Base-by-base conservation (phyloP, 1,140 invertebrate species). In the Lasioglossum baleicum region DNA sequence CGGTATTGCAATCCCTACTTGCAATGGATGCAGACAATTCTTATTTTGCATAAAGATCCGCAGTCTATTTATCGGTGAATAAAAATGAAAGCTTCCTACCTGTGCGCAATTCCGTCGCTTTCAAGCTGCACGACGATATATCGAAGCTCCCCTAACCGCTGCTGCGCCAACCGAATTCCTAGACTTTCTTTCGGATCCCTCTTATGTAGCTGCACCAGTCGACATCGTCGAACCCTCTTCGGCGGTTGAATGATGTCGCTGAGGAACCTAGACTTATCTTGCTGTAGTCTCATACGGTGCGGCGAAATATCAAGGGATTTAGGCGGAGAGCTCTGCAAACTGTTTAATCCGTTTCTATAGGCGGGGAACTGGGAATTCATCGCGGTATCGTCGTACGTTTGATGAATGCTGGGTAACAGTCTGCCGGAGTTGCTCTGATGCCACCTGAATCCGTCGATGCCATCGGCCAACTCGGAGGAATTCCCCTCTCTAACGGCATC, bases 91-190 rank as follows among this genome's bases (percentile, higher is more conserved):
- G 66, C 5, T 15, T 66, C 93, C 91, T 90, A 96, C 96, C 94
- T 96, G 83, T 97, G 95, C 64, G 97, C 97, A 85, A 97, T 96
- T 63, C 97, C 96, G 71, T 96, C 95, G 81, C 95, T 95, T 82
- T 97, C 97, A 56, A 98, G 94, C 88, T 97, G 96, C 4, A 97
- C 96, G 70, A 98, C 95, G 84, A 97, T 95, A 87, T 97, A 97
- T 20, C 96, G 94, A 67, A 96, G 95, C 90, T 96, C 95, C 79
- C 92, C 94, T 80, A 93, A 91, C 88, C 94, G 94, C 88, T 96
- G 95, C 75, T 95, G 95, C 5, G 95, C 95, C 75, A 96, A 88
- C 85, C 95, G 94, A n/a, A 96, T 95, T 0, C 96, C 96, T 48
- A 96, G 91, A 87, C 94, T 95, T 84, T 96, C 95, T 83, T 95